Base-by-base conservation (phyloP, 2,797 vertebrate genomes). In the Tarsius wallacei region DNA sequence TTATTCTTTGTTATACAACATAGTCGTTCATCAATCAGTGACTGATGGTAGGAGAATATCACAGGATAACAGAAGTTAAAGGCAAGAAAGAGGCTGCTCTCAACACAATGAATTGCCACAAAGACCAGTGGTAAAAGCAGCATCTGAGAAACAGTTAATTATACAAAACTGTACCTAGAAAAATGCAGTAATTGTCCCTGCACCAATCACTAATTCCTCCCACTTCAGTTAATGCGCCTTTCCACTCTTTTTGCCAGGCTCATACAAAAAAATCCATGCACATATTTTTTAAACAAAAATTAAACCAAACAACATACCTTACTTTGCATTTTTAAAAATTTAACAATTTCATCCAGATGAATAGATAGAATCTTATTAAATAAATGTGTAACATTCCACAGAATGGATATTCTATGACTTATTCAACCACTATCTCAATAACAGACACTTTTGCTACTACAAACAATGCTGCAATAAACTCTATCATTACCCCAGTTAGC, bases 231-330 rank as follows among this genome's bases (percentile, higher is more conserved):
- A 85, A 61, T 19, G 80, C 24, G 12, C 19, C 42, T 90, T 90
- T 77, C 53, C 10, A 61, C n/a, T 80, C 47, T 83, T 33, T 81
- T 74, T 47, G 89, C 47, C 5, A 89, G 64, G 42, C 6, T 93
- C 53, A 88, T 7, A 47, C 3, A 61, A 89, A 96, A 89, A 96
- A 86, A 91, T 57, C 14, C 78, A 70, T 11, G 47, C 10, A 84
- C 3, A 66, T n/a, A 63, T 36, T 84, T 91, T 68, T 81, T 22
- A 80, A 90, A 61, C 15, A 76, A 87, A 81, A 95, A 33, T 31
- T 19, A 13, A 84, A 81, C 49, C 22, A 71, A 89, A 83, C 21
- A 33, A 68, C 61, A 83, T 2, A 42, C 7, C 14, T 55, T 85
- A 89, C 21, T 49, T 66, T 96, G 3, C 26, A 71, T 76, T 61